A percentile compares a stretch with the other conserved stretches of the same genome.
Evolutionary conservation across 2,888 invertebrate genomes (phyloP).

Genomic region (Disparrhopalites patrizii): DNA sequence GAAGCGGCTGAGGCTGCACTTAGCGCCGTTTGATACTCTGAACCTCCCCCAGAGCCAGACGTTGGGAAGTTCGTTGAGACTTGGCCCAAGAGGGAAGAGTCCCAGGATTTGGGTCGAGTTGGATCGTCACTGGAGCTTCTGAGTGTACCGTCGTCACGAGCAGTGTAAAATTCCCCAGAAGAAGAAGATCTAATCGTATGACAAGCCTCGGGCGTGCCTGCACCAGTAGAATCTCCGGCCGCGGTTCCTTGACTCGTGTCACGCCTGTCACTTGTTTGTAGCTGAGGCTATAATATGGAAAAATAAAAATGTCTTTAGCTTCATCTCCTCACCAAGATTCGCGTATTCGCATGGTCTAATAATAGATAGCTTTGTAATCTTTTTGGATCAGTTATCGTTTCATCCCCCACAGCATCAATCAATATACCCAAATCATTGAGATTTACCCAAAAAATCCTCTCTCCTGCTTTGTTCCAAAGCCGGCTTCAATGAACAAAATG

Average conservation of each 20-base stretch:
- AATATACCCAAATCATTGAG: too few relatives aligned
- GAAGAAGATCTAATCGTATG: slow-evolving; percentile 45
- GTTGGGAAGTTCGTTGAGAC: slow-evolving; percentile 45
- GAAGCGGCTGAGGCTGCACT: slow-evolving; percentile 39
- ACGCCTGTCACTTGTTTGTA: slow-evolving; percentile 10
- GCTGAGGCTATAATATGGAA: slow-evolving; percentile 1
- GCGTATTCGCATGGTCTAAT: too few relatives aligned
- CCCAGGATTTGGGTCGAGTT: slow-evolving; percentile 47
- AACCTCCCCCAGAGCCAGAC: slow-evolving; percentile 31
- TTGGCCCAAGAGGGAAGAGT: slow-evolving; percentile 45
- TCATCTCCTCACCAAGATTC: not conserved
- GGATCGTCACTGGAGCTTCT: slow-evolving; percentile 46
- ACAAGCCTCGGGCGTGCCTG: slow-evolving; percentile 41
- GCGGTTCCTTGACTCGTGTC: not conserved
- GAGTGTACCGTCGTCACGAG: slow-evolving; percentile 41
- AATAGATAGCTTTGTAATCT: too few relatives aligned
- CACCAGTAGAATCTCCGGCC: slow-evolving; percentile 29
- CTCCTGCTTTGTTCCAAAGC: too few relatives aligned
- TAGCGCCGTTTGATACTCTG: slow-evolving; percentile 46
- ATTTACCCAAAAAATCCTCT: too few relatives aligned
- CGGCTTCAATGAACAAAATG: too few relatives aligned
- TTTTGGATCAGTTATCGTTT: too few relatives aligned
- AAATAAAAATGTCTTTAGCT: not conserved
- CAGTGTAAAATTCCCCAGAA: slow-evolving; percentile 47
- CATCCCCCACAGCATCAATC: too few relatives aligned